phyloP scores from a whole-genome alignment of 2,113 vertebrate species.

The Hipposideros armiger region DNA sequence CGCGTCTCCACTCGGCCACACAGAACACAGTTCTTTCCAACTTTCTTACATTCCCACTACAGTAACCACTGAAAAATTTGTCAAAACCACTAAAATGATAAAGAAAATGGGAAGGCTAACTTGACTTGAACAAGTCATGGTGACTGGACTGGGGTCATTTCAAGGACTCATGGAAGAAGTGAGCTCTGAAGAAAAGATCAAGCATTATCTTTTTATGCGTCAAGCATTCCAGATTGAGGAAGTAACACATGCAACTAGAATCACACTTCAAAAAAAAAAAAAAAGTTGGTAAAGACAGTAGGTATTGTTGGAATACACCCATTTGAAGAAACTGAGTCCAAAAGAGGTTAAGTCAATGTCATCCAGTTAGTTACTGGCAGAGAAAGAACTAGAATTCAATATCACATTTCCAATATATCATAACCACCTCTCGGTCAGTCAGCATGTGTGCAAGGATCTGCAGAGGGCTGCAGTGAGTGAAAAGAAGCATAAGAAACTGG shows the following conservation, averaged over 20 bases:
- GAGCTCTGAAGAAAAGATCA: not conserved
- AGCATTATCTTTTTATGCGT: not conserved
- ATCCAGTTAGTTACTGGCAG: not conserved
- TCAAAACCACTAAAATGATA: not conserved
- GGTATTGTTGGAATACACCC: too few relatives aligned
- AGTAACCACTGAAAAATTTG: not conserved
- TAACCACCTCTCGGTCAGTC: not conserved
- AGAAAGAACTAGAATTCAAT: not conserved
- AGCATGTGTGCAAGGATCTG: fast-evolving
- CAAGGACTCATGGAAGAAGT: not conserved
- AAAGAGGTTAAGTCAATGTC: not conserved
- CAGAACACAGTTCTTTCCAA: not conserved
- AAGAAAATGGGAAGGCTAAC: not conserved
- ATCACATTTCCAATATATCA: not conserved
- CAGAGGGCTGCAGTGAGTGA: not conserved
- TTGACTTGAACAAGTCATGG: not conserved
- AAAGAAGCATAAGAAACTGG: not conserved
- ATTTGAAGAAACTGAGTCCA: not conserved
- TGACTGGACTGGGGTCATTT: not conserved
- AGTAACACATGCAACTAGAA: not conserved
- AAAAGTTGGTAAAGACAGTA: not conserved
- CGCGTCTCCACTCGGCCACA: not conserved
- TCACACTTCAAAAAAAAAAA: not conserved
- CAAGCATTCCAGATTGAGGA: not conserved
- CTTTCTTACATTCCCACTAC: not conserved